Evolutionary conservation across 2,888 invertebrate genomes (phyloP).

Genomic region (Onchidella celtica): DNA sequence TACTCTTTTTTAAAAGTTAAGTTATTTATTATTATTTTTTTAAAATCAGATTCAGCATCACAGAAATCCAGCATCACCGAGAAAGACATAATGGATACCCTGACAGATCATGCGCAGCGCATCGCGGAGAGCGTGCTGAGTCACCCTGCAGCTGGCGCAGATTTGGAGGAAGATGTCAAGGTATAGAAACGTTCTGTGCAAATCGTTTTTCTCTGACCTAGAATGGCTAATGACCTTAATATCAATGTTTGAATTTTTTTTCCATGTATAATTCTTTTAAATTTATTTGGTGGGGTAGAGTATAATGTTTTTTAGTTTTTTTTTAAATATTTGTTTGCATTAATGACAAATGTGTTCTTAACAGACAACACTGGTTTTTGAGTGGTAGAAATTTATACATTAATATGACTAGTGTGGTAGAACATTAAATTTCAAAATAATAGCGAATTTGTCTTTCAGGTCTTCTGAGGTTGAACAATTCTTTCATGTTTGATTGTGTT

Average conservation of each 20-base stretch:
- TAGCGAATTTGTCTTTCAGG: too few relatives aligned
- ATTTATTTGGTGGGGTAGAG: neutral
- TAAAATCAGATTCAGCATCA: constrained; percentile 46
- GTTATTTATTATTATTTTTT: neutral
- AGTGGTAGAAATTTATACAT: too few relatives aligned
- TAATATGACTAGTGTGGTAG: too few relatives aligned
- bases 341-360: too few relatives aligned
- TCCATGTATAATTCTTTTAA: neutral
- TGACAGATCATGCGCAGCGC: constrained; percentile 76
- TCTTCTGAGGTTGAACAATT: too few relatives aligned
- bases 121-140: constrained; percentile 74
- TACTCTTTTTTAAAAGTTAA: neutral
- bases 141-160: constrained; percentile 68
- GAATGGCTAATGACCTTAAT: too few relatives aligned
- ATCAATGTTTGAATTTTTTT: too few relatives aligned
- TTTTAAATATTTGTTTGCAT: too few relatives aligned
- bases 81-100: constrained; percentile 72
- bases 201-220: neutral
- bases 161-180: constrained; percentile 76
- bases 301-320: neutral
- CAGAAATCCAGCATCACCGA: constrained; percentile 63
- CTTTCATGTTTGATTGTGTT: too few relatives aligned
- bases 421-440: too few relatives aligned
- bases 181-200: constrained; percentile 58
- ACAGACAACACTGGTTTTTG: too few relatives aligned